Evolutionary conservation across 1,140 invertebrate genomes (phyloP), one percentile per base, ranked within the genome.

Genomic region (Pachypsylla venusta): DNA sequence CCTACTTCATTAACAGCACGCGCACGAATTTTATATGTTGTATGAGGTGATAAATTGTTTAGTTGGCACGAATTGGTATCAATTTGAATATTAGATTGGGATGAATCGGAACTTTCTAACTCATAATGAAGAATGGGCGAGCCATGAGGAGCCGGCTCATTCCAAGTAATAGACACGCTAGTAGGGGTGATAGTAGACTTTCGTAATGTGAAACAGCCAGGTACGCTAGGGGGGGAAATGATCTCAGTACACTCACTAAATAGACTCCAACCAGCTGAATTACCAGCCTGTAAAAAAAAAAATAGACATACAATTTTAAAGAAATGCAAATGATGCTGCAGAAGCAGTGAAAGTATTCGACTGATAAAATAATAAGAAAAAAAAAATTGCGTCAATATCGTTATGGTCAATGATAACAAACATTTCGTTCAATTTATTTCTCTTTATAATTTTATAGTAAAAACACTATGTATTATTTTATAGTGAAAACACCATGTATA

Each of bases 1-100:
- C 87, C 88, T n/a, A 90, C 80, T 60, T 78, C 77, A 70, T 89
- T 93, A 4, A 89, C 79, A 35, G 88, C 90, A 70, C 87, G 84
- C 25, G 89, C 78, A 59, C 83, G 77, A 54, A 89, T 78, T 69
- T 72, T 78, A 70, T 79, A 79, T 1, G 70, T 66, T 40, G 79
- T 79, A 63, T 79, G 75, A 26, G 79, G 78, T 26, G 68, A 61
- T 39, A 81, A 70, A 56, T 75, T 72, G 28, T 74, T 72, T 35
- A 81, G 64, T 13, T 63, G 63, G 12, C 66, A 62, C 24, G 62
- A 64, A 13, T 65, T 72, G 5, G 74, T 77, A 2, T 78, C 74
- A 0, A 79, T 81, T 25, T 76, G 75, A 64, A 79, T 74, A 3
- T 73, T 73, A 57, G 74, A 73, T 22, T 48, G 42, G 42, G 42